Base-by-base conservation (phyloP, 1,140 invertebrate species). In the Probaryconus sp. region DNA sequence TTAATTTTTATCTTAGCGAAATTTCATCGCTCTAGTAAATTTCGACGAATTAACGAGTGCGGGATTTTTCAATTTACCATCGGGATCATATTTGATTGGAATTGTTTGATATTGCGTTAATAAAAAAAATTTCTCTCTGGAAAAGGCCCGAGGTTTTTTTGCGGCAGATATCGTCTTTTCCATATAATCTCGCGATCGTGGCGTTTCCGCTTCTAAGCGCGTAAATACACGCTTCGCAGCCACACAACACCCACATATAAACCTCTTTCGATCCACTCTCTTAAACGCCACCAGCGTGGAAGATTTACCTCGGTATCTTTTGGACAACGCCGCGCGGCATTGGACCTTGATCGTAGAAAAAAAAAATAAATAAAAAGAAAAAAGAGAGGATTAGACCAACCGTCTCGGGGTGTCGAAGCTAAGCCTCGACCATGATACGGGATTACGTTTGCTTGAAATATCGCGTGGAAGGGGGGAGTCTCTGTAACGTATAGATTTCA, bases 391-490 rank as follows among this genome's bases (percentile, higher is more conserved):
- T 84, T 84, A 84, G 64, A 60, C 48, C 20, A 45, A 47, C 48
- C 72, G 76, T 73, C 65, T 76, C 65, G 10, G 73, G 76, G 78
- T 82, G 81, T 83, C 80, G 76, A 78, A 73, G 73, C 55, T 84
- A 85, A 85, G 79, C 78, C 63, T 31, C 64, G 60, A 60, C 72
- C 79, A 79, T 83, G 82, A 85, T 85, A 84, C 61, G 71, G 79
- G 81, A 84, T 85, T 85, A 83, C 70, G 65, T 67, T 45, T 71
- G 79, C 61, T 76, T 81, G 83, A 82, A 82, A 82, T 84, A 84
- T 82, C 79, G 75, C 76, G 70, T 40, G 37, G 38, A 24, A 16
- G 6, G 43, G 14, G 13, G 9, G 37, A 17, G 20, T 33, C 26
- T 18, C 53, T 28, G 40, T 33, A 31, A 42, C 26, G 9, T 42